Base-by-base conservation (phyloP, 1,140 invertebrate genomes). In the Littorina saxatilis region DNA sequence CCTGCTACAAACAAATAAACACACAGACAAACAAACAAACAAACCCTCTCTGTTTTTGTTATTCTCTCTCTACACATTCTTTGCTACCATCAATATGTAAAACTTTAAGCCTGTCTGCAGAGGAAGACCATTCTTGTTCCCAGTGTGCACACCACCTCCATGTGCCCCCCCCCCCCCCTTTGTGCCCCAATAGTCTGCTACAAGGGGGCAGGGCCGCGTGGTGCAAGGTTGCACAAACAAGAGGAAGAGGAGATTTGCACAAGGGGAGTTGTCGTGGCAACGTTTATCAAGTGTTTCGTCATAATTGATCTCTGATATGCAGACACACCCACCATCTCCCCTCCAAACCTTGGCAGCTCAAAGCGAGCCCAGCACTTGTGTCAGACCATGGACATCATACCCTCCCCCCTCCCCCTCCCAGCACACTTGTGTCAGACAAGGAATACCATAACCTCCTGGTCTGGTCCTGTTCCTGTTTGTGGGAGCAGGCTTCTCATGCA, bases 231-330 rank as follows among this genome's bases (percentile, higher is more conserved):
- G n/a, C n/a, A n/a, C n/a, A n/a, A n/a, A n/a, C n/a, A n/a, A n/a
- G n/a, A n/a, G n/a, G n/a, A n/a, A n/a, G n/a, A n/a, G n/a, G 43
- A 47, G n/a, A 3, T 58, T 58, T 58, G 55, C 63, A 32, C 32
- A 13, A 37, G 27, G 29, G 35, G 37, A 2, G 68, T 40, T 40
- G 68, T 72, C 68, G 23, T 17, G 68, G 40, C 68, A 40, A 72
- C 68, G 3, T 4, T 72, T 27, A 72, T 72, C 68, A 72, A 72
- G 68, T 39, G 68, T 72, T 72, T n/a, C 40, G 32, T 63, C 61
- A 63, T 63, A n/a, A 63, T 63, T 63, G 27, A 63, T 63, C 61
- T 27, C 29, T 63, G n/a, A 27, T 63, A 32, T 63, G 61, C 61
- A 3, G n/a, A 0, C 7, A 1, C 61, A 63, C 5, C 11, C 61